Conservation (phyloP, 1,140 invertebrate genomes). For the Antheraea pernyi region DNA sequence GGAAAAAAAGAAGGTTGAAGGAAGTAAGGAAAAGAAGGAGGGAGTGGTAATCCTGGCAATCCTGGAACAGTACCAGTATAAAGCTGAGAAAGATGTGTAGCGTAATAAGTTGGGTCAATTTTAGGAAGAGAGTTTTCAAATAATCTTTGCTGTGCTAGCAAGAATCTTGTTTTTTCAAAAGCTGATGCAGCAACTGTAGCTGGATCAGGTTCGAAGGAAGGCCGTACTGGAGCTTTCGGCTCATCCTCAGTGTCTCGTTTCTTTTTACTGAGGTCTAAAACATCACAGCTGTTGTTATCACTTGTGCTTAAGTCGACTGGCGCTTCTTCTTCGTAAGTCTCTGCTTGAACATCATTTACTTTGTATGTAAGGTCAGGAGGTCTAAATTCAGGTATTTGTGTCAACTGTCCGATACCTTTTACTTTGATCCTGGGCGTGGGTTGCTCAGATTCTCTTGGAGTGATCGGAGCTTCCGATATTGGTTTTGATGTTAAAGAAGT, state of each 20-base stretch:
- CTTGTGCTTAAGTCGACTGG: constrained; percentile 88
- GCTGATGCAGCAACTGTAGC: constrained; percentile 44
- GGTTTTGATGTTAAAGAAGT: constrained; percentile 47
- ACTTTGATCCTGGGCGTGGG: constrained; percentile 81
- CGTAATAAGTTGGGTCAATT: constrained; percentile 80
- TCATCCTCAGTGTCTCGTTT: constrained; percentile 75
- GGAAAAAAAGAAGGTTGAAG: constrained; percentile 81
- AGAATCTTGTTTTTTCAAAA: constrained; percentile 77
- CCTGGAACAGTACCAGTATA: constrained; percentile 75
- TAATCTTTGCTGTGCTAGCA: constrained; percentile 81
- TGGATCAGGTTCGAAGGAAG: constrained; percentile 64
- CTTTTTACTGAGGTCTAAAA: constrained; percentile 93
- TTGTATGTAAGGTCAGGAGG: constrained; percentile 66
- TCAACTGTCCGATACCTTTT: constrained; percentile 81
- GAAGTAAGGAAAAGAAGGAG: constrained; percentile 80
- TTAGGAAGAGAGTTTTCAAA: constrained; percentile 79
- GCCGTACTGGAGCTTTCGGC: constrained; percentile 50
- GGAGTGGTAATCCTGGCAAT: constrained; percentile 75
- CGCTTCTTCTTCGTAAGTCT: constrained; percentile 77
- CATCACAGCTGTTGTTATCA: constrained; percentile 81
- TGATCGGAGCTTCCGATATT: constrained; percentile 47
- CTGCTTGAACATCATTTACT: constrained; percentile 48
- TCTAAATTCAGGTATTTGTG: constrained; percentile 76
- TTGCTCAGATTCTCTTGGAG: constrained; percentile 54
- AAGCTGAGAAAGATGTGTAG: constrained; percentile 79